Conservation (phyloP, 35 echinoderm and acorn worm species). For the Heliocidaris tuberculata region DNA sequence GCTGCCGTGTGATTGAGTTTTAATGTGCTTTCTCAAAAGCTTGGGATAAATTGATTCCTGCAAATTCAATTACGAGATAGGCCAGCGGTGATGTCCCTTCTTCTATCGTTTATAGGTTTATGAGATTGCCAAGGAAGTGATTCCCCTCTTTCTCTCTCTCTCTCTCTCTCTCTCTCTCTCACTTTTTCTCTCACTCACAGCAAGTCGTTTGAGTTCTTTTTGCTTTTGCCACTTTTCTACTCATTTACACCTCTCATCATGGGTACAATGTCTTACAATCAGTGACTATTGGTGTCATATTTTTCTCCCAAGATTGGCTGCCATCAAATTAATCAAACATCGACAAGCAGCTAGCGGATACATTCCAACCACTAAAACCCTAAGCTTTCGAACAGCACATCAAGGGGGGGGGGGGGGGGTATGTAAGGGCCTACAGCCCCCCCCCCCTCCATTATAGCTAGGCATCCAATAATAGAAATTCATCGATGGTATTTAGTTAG, state of each 20-base stretch:
- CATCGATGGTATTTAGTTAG: no score
- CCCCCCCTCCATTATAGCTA: no score
- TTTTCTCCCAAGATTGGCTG: background rate
- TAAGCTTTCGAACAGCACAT: no score
- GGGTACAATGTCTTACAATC: background rate
- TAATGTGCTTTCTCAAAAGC: conserved; percentile 45
- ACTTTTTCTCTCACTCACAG: background rate
- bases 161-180: background rate
- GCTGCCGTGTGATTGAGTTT: conserved; percentile 31
- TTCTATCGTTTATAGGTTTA: conserved; percentile 26
- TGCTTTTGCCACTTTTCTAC: background rate
- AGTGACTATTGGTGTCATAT: background rate
- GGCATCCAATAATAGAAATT: no score
- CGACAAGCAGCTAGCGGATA: background rate
- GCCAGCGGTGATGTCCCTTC: conserved; percentile 24
- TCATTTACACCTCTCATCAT: background rate
- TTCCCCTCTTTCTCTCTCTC: background rate
- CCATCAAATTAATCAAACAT: conserved; percentile 9
- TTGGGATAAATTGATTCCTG: conserved; percentile 36
- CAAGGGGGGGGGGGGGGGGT: no score
- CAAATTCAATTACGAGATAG: conserved; percentile 45
- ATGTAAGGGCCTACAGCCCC: no score
- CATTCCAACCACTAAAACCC: background rate
- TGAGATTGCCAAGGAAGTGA: conserved; percentile 27
- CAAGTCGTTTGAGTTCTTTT: background rate